Conservation (phyloP, 2,113 vertebrate genomes). For the Lynx canadensis region DNA sequence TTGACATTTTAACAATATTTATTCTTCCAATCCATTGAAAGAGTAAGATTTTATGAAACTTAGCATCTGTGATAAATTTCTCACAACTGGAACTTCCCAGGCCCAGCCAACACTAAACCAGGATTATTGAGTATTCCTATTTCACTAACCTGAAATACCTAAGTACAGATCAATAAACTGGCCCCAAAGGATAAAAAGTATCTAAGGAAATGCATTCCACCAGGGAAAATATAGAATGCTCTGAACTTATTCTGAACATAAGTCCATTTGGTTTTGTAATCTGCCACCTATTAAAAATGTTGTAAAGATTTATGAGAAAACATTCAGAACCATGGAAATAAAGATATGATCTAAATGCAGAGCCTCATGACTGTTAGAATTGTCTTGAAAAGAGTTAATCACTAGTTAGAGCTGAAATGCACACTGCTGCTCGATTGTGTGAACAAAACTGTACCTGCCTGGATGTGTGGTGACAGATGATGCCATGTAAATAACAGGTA, state of each 20-base stretch:
- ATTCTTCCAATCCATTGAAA: too few relatives aligned
- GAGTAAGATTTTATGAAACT: neutral
- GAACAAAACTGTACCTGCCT: neutral
- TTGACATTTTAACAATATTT: too few relatives aligned
- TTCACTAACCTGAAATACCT: neutral
- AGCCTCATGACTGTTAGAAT: neutral
- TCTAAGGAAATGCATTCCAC: neutral
- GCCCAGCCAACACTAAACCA: neutral
- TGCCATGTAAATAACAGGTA: neutral
- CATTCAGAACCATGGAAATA: slow-evolving; percentile 18
- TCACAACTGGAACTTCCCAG: neutral
- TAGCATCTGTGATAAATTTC: neutral
- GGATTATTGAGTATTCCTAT: neutral
- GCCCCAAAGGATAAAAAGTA: neutral
- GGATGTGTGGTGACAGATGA: neutral
- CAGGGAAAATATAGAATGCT: neutral
- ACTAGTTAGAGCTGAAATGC: neutral
- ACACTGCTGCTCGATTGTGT: neutral
- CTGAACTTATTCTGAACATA: neutral
- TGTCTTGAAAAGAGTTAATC: neutral
- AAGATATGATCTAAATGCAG: neutral
- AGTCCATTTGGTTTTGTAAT: neutral
- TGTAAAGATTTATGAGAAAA: neutral
- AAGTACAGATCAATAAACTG: neutral
- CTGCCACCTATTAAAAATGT: neutral